A percentile compares a stretch with the other conserved stretches of the same genome.
phyloP scores from a whole-genome alignment of 1,140 invertebrate species.

The Pristionchus pacificus region DNA sequence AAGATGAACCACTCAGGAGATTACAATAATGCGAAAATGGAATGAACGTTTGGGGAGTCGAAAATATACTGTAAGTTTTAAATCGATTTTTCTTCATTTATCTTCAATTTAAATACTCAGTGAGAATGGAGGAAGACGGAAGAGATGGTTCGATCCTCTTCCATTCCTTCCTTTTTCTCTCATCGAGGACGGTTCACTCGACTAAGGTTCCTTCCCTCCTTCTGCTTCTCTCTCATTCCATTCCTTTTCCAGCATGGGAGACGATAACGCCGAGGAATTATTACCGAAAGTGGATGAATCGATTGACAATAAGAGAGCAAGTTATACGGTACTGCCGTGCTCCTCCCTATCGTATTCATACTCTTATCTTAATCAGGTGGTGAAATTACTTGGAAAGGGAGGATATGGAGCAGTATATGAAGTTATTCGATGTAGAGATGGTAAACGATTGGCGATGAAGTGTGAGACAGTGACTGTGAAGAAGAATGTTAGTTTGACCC shows the following conservation, averaged over 20 bases:
- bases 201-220: not conserved
- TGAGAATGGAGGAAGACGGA: too few relatives aligned
- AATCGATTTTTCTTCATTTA: too few relatives aligned
- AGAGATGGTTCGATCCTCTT: too few relatives aligned
- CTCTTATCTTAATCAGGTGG: conserved; percentile 17
- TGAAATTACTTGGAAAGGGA: conserved; percentile 33
- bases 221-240: not conserved
- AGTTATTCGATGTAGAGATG: conserved; percentile 19
- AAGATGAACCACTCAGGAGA: too few relatives aligned
- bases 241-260: not conserved
- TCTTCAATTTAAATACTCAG: too few relatives aligned
- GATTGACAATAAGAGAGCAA: conserved; percentile 10
- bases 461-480: conserved; percentile 28
- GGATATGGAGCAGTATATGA: conserved; percentile 37
- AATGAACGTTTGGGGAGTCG: too few relatives aligned
- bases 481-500: conserved; percentile 15
- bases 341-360: not conserved
- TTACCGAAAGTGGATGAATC: conserved; percentile 16
- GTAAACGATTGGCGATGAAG: conserved; percentile 33
- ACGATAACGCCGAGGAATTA: conserved; percentile 3
- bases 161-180: too few relatives aligned
- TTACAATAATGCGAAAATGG: too few relatives aligned
- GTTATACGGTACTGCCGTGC: conserved; percentile 4
- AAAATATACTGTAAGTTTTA: too few relatives aligned
- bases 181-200: too few relatives aligned